phyloP scores from a whole-genome alignment of 1,140 invertebrate genomes.

The Anadara kagoshimensis region DNA sequence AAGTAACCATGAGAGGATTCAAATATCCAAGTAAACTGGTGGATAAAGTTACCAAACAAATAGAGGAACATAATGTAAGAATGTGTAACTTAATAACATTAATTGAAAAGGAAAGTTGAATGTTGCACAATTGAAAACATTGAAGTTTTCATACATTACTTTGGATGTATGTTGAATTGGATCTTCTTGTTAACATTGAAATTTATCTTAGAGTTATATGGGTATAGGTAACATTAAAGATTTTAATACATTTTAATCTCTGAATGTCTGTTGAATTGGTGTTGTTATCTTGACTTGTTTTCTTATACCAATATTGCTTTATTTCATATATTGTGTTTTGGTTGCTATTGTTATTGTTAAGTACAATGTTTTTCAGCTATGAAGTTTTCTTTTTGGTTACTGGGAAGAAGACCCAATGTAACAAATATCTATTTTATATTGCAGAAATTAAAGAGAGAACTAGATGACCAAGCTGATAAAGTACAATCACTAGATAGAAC shows the following conservation, averaged over 20 bases:
- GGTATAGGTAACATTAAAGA: not conserved
- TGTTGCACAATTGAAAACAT: no score
- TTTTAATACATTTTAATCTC: not conserved
- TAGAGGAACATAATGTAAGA: conserved; percentile 92
- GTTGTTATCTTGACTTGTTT: no score
- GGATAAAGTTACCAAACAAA: conserved; percentile 91
- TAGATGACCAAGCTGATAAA: conserved; percentile 92
- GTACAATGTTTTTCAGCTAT: no score
- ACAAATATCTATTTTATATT: conserved; percentile 11
- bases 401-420: no score
- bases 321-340: no score
- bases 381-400: no score
- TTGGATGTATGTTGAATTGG: not conserved
- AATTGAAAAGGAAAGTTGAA: no score
- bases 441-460: conserved; percentile 91
- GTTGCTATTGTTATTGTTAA: no score
- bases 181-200: not conserved
- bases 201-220: not conserved
- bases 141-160: not conserved
- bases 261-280: no score
- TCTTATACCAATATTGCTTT: no score
- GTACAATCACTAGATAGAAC: conserved; percentile 97
- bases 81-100: not conserved
- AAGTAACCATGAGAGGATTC: conserved; percentile 87
- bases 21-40: conserved; percentile 95